Base-by-base conservation (phyloP, 2,797 vertebrate genomes). In the Caiman crocodilus region DNA sequence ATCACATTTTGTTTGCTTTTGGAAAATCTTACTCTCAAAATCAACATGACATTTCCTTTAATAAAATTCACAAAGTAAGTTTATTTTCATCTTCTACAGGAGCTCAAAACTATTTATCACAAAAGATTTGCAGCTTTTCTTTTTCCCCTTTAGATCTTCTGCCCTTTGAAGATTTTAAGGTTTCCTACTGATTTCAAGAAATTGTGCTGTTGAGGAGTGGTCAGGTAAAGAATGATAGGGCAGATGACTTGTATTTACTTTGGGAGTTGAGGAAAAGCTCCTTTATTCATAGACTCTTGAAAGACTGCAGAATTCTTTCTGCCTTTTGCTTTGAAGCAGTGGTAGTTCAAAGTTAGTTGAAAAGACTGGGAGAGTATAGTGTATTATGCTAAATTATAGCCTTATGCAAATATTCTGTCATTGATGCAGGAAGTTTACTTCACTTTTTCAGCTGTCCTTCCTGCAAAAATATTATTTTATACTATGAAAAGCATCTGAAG, bases 131-230 rank as follows among this genome's bases (percentile, higher is more conserved):
- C 88, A 92, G 56, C 69, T 89, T 93, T 92, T 90, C 74, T 93
- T 89, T 81, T 61, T 2, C 18, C 2, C 2, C 7, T 85, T 95
- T 63, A 94, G 60, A 88, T 94, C 63, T 91, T 88, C 81, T 97
- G 75, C 91, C 77, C 94, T 96, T 91, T 90, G 91, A 96, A 96
- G 80, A 56, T 91, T 93, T 81, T 90, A 95, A 92, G 1, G 42
- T 94, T 95, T 93, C 93, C 90, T 32, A 84, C 64, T 69, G 88
- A 96, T 96, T 95, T 96, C 93, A 97, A 88, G 78, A 85, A 85
- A 93, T 86, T 65, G 58, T 90, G 90, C n/a, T 73, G 69, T 92
- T 96, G 82, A 79, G 69, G 84, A 90, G 80, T 6, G 69, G 74
- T 64, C 89, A 84, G 50, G 32, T 73, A 93, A 71, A 89, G 85